Percentiles rank a stretch among this genome's conserved stretches.
phyloP scores from a whole-genome alignment of 2,888 invertebrate genomes.

The Pheosia gnoma region DNA sequence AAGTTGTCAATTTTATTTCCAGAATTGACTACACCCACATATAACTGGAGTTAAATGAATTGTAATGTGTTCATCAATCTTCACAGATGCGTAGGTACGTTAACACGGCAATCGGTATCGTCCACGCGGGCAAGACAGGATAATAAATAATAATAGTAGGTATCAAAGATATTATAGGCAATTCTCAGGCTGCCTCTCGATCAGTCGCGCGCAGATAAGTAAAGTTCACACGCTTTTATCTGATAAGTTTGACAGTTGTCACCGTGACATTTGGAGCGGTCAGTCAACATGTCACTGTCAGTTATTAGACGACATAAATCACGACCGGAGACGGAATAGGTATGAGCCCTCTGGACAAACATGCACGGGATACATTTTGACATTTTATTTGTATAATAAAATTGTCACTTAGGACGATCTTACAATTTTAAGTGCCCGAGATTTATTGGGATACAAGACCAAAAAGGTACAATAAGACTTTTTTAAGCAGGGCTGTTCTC shows the following conservation, averaged over 20 bases:
- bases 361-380: constrained; percentile 2
- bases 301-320: constrained; percentile 22
- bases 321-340: constrained; percentile 2
- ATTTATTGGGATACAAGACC: constrained; percentile 33
- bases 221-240: constrained; percentile 67
- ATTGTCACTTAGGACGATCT: background rate
- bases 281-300: constrained; percentile 53
- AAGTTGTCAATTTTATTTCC: background rate
- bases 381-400: constrained; percentile 5
- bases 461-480: constrained; percentile 32
- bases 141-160: background rate
- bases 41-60: background rate
- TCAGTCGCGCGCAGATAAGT: constrained; percentile 55
- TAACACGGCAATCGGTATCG: background rate
- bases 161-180: constrained; percentile 17
- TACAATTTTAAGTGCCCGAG: constrained; percentile 17
- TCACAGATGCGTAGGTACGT: background rate
- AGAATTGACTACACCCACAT: background rate
- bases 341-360: background rate
- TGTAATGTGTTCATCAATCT: background rate
- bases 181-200: constrained; percentile 32
- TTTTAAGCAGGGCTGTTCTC: constrained; percentile 27
- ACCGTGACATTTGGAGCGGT: constrained; percentile 44
- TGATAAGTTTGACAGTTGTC: constrained; percentile 59
- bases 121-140: background rate